Evolutionary conservation across 92 coral and sea anemone genomes (phyloP).

Genomic region (Siderastrea radians): DNA sequence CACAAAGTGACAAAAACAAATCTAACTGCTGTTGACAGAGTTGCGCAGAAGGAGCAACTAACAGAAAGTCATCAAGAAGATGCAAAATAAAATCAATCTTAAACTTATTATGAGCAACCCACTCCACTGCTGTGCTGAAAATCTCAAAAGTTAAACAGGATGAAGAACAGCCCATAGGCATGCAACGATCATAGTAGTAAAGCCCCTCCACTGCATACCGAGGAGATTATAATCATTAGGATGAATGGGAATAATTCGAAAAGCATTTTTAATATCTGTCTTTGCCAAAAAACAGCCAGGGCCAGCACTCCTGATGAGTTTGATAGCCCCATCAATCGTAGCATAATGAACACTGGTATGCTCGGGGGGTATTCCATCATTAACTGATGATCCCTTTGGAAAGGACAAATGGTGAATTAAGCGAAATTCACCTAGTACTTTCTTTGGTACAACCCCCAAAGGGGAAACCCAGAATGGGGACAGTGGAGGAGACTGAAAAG

Average conservation of each 20-base stretch:
- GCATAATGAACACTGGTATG: slow-evolving; percentile 56
- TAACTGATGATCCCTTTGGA: slow-evolving; percentile 71
- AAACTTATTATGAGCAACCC: slow-evolving; percentile 66
- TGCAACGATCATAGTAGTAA: slow-evolving; percentile 62
- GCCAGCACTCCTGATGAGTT: slow-evolving; percentile 47
- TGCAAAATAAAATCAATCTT: slow-evolving; percentile 51
- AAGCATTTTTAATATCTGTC: slow-evolving; percentile 72
- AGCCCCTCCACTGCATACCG: slow-evolving; percentile 61
- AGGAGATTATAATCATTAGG: slow-evolving; percentile 67
- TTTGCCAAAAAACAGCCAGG: slow-evolving; percentile 62
- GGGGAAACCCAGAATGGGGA: slow-evolving; percentile 65
- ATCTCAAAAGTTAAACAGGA: slow-evolving; percentile 75
- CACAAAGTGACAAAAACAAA: slow-evolving; percentile 49
- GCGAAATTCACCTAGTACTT: slow-evolving; percentile 68
- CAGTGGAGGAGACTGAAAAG: slow-evolving; percentile 56
- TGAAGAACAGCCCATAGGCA: slow-evolving; percentile 84
- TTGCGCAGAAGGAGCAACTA: slow-evolving; percentile 44
- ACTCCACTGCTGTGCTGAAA: slow-evolving; percentile 74
- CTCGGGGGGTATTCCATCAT: slow-evolving; percentile 65
- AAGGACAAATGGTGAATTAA: slow-evolving; percentile 67
- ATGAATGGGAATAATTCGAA: slow-evolving; percentile 70
- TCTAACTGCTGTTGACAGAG: slow-evolving; percentile 43
- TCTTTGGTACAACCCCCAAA: slow-evolving; percentile 74
- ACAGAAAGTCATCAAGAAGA: slow-evolving; percentile 67
- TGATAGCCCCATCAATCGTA: slow-evolving; percentile 57